Conservation (phyloP, 2,888 invertebrate species). For the Archaeoteleia sp. region DNA sequence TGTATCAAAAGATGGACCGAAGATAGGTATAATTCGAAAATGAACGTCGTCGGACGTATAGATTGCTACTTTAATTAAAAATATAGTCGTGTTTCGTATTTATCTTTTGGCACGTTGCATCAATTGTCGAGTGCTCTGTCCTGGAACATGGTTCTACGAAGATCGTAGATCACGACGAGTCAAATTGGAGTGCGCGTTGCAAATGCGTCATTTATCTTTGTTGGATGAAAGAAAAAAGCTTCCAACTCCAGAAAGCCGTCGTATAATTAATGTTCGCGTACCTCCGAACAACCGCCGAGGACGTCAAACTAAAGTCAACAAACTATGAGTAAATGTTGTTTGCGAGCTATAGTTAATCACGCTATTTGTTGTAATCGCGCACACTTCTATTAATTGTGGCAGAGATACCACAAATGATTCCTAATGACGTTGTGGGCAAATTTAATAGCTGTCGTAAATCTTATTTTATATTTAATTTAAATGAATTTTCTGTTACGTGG, state of each 20-base stretch:
- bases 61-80: too few relatives aligned
- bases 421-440: too few relatives aligned
- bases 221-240: constrained; percentile 46
- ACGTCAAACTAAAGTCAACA: constrained; percentile 47
- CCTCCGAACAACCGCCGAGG: constrained; percentile 38
- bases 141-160: constrained; percentile 6
- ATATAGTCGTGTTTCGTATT: too few relatives aligned
- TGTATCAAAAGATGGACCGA: too few relatives aligned
- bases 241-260: constrained; percentile 40
- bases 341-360: constrained; percentile 48
- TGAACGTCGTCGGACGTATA: too few relatives aligned
- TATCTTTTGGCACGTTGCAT: too few relatives aligned
- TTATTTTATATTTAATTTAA: too few relatives aligned
- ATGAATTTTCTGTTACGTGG: too few relatives aligned
- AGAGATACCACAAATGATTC: too few relatives aligned
- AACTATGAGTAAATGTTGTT: constrained; percentile 42
- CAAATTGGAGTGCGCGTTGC: constrained; percentile 30
- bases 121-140: background rate
- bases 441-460: too few relatives aligned
- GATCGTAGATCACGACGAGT: constrained; percentile 30
- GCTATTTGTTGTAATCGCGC: constrained; percentile 32
- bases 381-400: constrained; percentile 6
- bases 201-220: constrained; percentile 48
- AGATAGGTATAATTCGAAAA: too few relatives aligned
- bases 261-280: constrained; percentile 49